Conservation (phyloP, 2,888 invertebrate species). For the Tineola bisselliella region DNA sequence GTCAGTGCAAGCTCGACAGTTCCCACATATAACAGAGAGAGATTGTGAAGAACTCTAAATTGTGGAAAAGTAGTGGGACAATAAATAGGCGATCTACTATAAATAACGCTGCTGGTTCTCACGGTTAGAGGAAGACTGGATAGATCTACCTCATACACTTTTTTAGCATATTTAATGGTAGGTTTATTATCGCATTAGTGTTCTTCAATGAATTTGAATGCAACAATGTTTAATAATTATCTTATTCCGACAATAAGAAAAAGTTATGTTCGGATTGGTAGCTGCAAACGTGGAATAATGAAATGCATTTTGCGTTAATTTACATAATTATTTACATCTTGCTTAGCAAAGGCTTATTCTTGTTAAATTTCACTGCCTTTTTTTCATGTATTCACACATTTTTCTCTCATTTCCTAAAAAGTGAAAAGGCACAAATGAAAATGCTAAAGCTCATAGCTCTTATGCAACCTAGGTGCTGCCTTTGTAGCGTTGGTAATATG, state of each 20-base stretch:
- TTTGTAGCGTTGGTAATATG: background rate
- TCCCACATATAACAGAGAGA: too few relatives aligned
- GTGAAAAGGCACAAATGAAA: background rate
- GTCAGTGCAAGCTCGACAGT: too few relatives aligned
- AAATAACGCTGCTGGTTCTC: too few relatives aligned
- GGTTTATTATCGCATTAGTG: too few relatives aligned
- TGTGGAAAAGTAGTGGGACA: too few relatives aligned
- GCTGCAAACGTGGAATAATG: background rate
- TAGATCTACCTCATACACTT: too few relatives aligned
- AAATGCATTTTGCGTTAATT: background rate
- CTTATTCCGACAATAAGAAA: background rate
- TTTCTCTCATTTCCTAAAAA: background rate
- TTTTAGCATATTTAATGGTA: too few relatives aligned
- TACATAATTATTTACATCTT: constrained; percentile 1
- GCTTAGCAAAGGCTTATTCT: background rate
- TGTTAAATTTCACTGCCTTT: background rate
- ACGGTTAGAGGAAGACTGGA: too few relatives aligned
- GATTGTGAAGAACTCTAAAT: too few relatives aligned
- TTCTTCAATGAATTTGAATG: too few relatives aligned
- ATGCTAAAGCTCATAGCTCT: background rate
- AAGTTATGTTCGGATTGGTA: background rate
- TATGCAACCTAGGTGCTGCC: background rate
- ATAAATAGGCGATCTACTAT: too few relatives aligned
- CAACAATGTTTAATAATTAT: too few relatives aligned
- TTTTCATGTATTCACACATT: background rate